A percentile compares a stretch with the other conserved stretches of the same genome.
These are phyloP conservation scores for Octomys mimax DNA, from an alignment of 2,797 vertebrate genomes.

Conservation along the genomic window DNA sequence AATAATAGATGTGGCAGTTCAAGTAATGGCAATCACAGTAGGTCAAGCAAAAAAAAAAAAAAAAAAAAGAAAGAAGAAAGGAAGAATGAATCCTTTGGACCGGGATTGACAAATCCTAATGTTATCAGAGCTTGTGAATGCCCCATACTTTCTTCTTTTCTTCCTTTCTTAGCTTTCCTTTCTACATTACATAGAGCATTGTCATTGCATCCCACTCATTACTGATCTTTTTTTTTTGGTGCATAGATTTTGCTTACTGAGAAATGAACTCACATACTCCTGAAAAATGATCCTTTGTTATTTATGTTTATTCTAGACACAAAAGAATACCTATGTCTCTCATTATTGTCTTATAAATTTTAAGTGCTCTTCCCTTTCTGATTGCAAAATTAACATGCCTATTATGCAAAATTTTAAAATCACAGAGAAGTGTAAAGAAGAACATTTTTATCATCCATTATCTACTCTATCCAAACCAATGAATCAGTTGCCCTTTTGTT, in stretches of 20 bases:
- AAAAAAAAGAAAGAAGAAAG: slow-evolving; percentile 57
- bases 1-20: slow-evolving; percentile 89
- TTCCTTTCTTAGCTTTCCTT: not conserved
- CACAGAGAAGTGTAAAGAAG: not conserved
- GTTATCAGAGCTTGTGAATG: slow-evolving; percentile 75
- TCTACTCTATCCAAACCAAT: not conserved
- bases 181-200: slow-evolving; percentile 54
- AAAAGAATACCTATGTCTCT: slow-evolving; percentile 53
- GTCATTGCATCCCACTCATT: slow-evolving; percentile 78
- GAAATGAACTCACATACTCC: slow-evolving; percentile 59
- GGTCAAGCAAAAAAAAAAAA: slow-evolving; percentile 84
- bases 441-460: not conserved
- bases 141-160: not conserved
- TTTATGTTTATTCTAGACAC: slow-evolving; percentile 66
- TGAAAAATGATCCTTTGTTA: slow-evolving; percentile 74
- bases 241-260: slow-evolving; percentile 79
- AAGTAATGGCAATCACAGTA: slow-evolving; percentile 86
- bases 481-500: not conserved
- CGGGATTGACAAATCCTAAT: slow-evolving; percentile 77
- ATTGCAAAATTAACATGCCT: slow-evolving; percentile 23
- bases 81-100: slow-evolving; percentile 63
- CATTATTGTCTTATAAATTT: slow-evolving; percentile 57
- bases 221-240: slow-evolving; percentile 75
- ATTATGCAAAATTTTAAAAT: slow-evolving; percentile 22
- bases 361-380: slow-evolving; percentile 9